Base-by-base conservation (phyloP, 2,888 invertebrate species). In the Noctua fimbriata region DNA sequence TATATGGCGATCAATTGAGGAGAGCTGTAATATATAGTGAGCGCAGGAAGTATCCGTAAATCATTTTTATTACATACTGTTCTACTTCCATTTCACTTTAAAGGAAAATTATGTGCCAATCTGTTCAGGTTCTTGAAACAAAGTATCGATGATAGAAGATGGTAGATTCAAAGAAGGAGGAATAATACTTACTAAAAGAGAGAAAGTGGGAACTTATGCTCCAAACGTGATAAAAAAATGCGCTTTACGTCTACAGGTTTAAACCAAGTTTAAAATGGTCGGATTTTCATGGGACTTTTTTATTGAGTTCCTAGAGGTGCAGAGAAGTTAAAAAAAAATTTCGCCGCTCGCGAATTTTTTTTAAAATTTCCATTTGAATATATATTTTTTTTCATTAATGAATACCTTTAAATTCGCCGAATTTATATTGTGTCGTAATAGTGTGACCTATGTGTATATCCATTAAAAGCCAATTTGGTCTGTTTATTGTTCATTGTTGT, bases 51-150 rank as follows among this genome's bases (percentile, higher is more conserved):
- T 85, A 49, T 28, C 36, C 28, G 47, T 82, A 82, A 69, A 82
- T 82, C 82, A 82, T 85, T 82, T 82, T 85, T 82, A 82, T 82
- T 72, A 47, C 70, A 41, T 69, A 58, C 81, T 72, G 55, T 81
- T 84, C 63, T 60, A 71, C 44, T 78, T 79, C 36, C 70, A 63
- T 79, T 85, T 80, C 80, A 79, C 47, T 82, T 85, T 63, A 49
- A 44, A 82, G 28, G 52, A 82, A 79, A 84, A 79, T 80, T 55
- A 63, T 82, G 80, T 70, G 85, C 52, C 41, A n/a, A 55, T 82
- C 28, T 79, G 47, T 72, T 52, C 66, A 71, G 49, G n/a, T 67
- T 28, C 24, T 32, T 72, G 36, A 60, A 66, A 18, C 36, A 49
- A 69, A 49, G 16, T 66, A 49, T 49, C 66, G 47, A 36, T 65